phyloP scores from a whole-genome alignment of 2,797 vertebrate genomes.

The Malurus leucopterus region DNA sequence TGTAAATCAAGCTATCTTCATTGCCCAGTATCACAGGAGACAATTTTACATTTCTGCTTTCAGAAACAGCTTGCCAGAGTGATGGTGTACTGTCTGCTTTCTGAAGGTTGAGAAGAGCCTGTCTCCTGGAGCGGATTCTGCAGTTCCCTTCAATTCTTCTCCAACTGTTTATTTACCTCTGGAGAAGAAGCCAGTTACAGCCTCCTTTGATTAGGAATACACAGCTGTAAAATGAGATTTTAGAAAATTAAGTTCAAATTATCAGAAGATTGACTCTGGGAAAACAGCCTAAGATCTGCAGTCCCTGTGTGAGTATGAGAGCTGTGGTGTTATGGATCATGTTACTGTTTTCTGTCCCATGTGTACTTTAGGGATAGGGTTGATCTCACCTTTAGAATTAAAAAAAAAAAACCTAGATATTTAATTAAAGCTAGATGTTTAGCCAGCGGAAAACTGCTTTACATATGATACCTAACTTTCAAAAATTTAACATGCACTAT shows the following conservation, averaged over 20 bases:
- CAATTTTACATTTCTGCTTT: neutral
- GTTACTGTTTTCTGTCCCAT: neutral
- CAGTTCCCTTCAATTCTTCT: neutral
- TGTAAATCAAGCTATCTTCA: neutral
- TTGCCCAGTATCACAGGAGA: neutral
- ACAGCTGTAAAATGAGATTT: neutral
- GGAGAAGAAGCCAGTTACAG: neutral
- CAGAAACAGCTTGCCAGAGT: neutral
- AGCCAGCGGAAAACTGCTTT: neutral
- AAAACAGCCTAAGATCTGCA: neutral
- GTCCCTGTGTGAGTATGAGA: neutral
- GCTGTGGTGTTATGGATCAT: neutral
- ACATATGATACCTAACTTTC: neutral
- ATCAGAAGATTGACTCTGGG: neutral
- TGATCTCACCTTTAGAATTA: neutral
- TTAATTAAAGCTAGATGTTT: neutral
- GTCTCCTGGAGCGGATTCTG: neutral
- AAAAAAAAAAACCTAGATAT: neutral
- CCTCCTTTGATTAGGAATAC: neutral
- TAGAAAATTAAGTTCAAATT: neutral
- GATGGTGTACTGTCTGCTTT: neutral
- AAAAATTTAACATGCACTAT: neutral
- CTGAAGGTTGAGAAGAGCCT: neutral
- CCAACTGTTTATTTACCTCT: neutral
- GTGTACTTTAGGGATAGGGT: neutral